Percentiles rank a stretch among this genome's conserved stretches.
Conservation (phyloP, 2,888 invertebrate genomes). For the Ferdinandea cuprea region DNA sequence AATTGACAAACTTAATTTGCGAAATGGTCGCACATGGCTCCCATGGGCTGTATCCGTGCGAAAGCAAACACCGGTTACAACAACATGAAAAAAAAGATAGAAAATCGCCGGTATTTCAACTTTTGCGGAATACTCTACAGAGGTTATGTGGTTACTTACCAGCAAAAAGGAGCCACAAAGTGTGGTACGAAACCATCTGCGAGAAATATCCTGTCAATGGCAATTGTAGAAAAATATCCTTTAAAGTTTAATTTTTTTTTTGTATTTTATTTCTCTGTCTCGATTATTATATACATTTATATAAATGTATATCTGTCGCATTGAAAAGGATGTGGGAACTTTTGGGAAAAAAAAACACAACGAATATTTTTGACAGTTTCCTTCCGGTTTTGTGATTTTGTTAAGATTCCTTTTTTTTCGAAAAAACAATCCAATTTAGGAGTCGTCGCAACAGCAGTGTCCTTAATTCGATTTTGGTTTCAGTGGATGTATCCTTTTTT, state of each 20-base stretch:
- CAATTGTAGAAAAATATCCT: slow-evolving; percentile 40
- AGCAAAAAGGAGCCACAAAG: slow-evolving; percentile 12
- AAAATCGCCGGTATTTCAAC: neutral
- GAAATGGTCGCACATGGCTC: slow-evolving; percentile 6
- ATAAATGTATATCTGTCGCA: no score
- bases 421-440: neutral
- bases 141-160: slow-evolving; percentile 17
- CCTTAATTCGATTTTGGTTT: slow-evolving; percentile 13
- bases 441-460: neutral
- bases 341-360: no score
- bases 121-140: neutral
- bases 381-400: neutral
- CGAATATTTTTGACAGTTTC: no score
- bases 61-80: slow-evolving; percentile 26
- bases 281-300: no score
- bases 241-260: slow-evolving; percentile 44
- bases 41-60: neutral
- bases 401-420: neutral
- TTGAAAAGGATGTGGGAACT: no score
- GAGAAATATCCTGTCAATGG: slow-evolving; percentile 53
- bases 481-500: neutral
- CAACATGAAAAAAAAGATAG: neutral
- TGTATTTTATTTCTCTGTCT: no score
- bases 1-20: slow-evolving; percentile 10
- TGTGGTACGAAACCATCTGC: slow-evolving; percentile 36